Conservation (phyloP, 2,797 vertebrate genomes). For the Myripristis murdjan region DNA sequence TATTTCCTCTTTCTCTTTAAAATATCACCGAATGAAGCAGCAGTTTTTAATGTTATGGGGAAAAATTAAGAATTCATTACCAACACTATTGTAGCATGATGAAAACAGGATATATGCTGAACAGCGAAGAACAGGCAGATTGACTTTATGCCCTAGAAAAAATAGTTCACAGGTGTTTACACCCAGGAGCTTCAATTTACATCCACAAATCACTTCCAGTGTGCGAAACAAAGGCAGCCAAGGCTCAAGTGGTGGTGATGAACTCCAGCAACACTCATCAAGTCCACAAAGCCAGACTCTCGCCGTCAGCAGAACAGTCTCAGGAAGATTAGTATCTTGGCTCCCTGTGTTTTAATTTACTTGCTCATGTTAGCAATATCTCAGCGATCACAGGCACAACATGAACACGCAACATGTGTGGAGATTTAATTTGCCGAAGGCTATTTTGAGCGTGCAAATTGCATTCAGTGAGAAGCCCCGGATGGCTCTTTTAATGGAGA, state of each 20-base stretch:
- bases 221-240: constrained; percentile 18
- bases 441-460: constrained; percentile 58
- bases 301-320: constrained; percentile 53
- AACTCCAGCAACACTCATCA: constrained; percentile 38
- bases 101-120: no score
- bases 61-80: no score
- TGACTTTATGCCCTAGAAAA: no score
- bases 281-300: constrained; percentile 52
- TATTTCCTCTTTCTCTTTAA: constrained; percentile 3
- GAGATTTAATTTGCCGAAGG: constrained; percentile 60
- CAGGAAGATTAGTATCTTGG: constrained; percentile 67
- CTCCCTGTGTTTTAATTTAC: constrained; percentile 63
- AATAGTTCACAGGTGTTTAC: no score
- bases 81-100: no score
- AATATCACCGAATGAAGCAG: constrained; percentile 26
- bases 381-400: constrained; percentile 71
- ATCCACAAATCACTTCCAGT: no score
- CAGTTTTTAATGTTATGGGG: not conserved
- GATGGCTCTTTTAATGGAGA: not conserved
- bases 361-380: constrained; percentile 40
- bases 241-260: constrained; percentile 26
- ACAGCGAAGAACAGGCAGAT: no score
- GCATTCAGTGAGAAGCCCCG: constrained; percentile 5
- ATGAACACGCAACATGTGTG: constrained; percentile 44
- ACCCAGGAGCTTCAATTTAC: no score